These are phyloP conservation scores for Dorcus parallelipipedus DNA, from an alignment of 2,888 invertebrate species.

Conservation along the genomic window DNA sequence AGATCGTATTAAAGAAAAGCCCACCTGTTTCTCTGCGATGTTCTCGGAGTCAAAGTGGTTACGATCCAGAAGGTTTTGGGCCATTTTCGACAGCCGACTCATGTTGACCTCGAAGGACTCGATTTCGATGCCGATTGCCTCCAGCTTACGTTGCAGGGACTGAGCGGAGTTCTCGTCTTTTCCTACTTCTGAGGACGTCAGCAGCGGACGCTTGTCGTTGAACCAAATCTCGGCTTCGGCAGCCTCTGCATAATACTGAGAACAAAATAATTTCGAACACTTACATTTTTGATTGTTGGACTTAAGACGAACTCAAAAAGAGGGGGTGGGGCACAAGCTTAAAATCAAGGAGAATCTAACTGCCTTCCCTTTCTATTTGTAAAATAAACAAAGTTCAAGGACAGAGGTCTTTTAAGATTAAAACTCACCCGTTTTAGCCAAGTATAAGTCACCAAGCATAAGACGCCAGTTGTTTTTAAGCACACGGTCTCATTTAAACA, in stretches of 20 bases:
- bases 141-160: constrained; percentile 77
- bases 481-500: no score
- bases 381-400: no score
- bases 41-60: constrained; percentile 79
- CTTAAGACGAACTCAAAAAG: no score
- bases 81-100: constrained; percentile 65
- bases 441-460: no score
- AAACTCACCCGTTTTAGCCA: no score
- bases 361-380: no score
- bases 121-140: constrained; percentile 78
- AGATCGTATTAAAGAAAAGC: constrained; percentile 10
- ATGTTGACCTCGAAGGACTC: constrained; percentile 72
- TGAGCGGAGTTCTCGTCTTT: constrained; percentile 91
- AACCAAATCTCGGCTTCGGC: constrained; percentile 93
- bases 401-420: no score
- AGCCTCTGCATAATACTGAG: constrained; percentile 83
- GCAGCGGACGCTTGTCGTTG: constrained; percentile 72
- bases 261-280: constrained; percentile 16
- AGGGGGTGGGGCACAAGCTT: no score
- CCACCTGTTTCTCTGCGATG: constrained; percentile 62
- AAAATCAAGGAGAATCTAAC: no score
- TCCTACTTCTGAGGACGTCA: constrained; percentile 77
- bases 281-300: no score
- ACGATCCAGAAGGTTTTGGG: constrained; percentile 65
- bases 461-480: no score